Base-by-base conservation (phyloP, 2,888 invertebrate genomes). In the Strigamia maritima region DNA sequence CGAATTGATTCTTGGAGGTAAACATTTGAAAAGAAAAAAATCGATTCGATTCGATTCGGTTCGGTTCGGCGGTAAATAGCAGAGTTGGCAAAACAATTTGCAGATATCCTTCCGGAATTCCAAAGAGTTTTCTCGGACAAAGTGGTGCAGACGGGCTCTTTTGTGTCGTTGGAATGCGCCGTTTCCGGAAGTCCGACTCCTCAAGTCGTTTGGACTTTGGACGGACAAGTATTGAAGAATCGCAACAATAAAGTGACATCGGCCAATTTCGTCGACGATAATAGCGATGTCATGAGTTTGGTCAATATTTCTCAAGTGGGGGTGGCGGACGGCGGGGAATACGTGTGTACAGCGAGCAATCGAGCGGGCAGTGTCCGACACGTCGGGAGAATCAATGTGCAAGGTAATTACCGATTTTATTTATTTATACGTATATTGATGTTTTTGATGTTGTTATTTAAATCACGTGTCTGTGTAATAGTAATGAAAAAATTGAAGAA, bases 1-100 rank as follows among this genome's bases (percentile, higher is more conserved):
- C 0, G 92, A 93, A 86, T 87, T 93, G 77, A 90, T 91, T 84
- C 86, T 92, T 79, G 77, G 83, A 80, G 82, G 82, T 82, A 65
- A 79, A 38, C 74, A 31, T n/a, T 14, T 12, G 19, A 77, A 12
- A 38, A 77, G 49, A 16, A n/a, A n/a, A 76, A 10, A 70, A 70
- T 70, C 70, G 70, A 70, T 70, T 70, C 26, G 28, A 22, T 22
- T 10, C 19, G 22, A 2, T 14, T 60, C 22, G 14, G 22, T 14
- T 75, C n/a, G n/a, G n/a, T n/a, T n/a, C n/a, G n/a, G n/a, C n/a
- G n/a, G n/a, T n/a, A n/a, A n/a, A n/a, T n/a, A n/a, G n/a, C n/a
- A n/a, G n/a, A n/a, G 19, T 3, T 19, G n/a, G 1, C 0, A 19
- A 22, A 16, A 74, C 74, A 22, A 74, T 16, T 28, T 54, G 54